Base-by-base conservation (phyloP, 2,888 invertebrate species). In the Caenorhabditis wallacei region DNA sequence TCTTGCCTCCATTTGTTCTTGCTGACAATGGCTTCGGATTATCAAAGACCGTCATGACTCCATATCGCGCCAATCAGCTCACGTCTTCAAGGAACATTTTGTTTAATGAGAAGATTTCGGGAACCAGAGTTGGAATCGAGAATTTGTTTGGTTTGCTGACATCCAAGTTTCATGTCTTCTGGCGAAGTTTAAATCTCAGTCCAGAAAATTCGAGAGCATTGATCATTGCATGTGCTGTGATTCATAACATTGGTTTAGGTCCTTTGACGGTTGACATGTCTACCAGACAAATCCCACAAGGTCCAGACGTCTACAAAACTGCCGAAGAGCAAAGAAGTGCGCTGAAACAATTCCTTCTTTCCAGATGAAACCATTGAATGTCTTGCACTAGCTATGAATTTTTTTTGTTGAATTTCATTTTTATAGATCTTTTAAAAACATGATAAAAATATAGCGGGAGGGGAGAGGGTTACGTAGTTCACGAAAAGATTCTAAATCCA, bases 21-120 rank as follows among this genome's bases (percentile, higher is more conserved):
- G 66, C 66, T 0, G 66, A 66, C 20, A 66, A 66, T 20, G 66
- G 66, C 11, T 66, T 66, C 51, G 66, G 35, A 0, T 8, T 66
- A 10, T 8, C 1, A 13, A 35, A 53, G 13, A 5, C n/a, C 30
- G 30, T 66, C n/a, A 53, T 51, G 51, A 10, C 16, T 3, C 51
- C 51, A 0, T 66, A 66, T 35, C 3, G 51, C 8, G 5, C n/a
- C 1, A 11, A n/a, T 10, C 7, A 35, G 11, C 10, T 51, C 2
- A 35, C 37, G 10, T 5, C 8, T 4, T 30, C 26, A 20, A 13
- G 24, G 2, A 66, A 51, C 11, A 51, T 51, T 3, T 2, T 4
- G 1, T 66, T 66, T 37, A 66, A 66, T 35, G 20, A 35, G 0
- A 18, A 18, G 2, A n/a, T 66, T 10, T 35, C 10, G 2, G 51